Percentiles rank a stretch among this genome's conserved stretches.
These are phyloP conservation scores for Phalacrocorax aristotelis DNA, from an alignment of 2,113 vertebrate genomes.

Conservation along the genomic window DNA sequence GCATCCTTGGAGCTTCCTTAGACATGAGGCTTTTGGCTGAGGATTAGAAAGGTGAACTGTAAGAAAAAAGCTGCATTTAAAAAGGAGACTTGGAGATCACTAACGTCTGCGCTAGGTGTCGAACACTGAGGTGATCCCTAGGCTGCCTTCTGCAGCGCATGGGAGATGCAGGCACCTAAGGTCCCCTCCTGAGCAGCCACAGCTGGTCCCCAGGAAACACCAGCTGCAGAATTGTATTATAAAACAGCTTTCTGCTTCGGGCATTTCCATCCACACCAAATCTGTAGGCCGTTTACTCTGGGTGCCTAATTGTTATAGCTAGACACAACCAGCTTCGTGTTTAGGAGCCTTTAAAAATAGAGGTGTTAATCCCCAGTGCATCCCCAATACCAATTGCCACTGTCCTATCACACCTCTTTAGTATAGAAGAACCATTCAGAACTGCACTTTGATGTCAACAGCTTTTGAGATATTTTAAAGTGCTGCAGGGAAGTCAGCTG, in stretches of 20 bases:
- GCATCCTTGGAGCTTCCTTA: neutral
- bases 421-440: neutral
- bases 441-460: neutral
- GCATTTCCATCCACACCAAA: neutral
- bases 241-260: neutral
- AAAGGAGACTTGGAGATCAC: neutral
- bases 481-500: neutral
- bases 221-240: neutral
- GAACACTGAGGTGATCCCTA: neutral
- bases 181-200: neutral
- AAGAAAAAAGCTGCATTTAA: neutral
- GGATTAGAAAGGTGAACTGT: neutral
- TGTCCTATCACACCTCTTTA: neutral
- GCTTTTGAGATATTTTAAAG: neutral
- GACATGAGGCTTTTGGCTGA: neutral
- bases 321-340: rapidly evolving
- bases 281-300: neutral
- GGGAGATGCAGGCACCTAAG: neutral
- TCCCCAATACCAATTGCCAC: rapidly evolving
- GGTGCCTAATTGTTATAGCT: neutral
- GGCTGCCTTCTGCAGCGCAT: neutral
- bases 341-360: neutral
- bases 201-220: neutral
- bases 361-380: rapidly evolving
- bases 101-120: neutral